phyloP scores from a whole-genome alignment of 2,888 invertebrate species.

The Parapristionchus giblindavisi region DNA sequence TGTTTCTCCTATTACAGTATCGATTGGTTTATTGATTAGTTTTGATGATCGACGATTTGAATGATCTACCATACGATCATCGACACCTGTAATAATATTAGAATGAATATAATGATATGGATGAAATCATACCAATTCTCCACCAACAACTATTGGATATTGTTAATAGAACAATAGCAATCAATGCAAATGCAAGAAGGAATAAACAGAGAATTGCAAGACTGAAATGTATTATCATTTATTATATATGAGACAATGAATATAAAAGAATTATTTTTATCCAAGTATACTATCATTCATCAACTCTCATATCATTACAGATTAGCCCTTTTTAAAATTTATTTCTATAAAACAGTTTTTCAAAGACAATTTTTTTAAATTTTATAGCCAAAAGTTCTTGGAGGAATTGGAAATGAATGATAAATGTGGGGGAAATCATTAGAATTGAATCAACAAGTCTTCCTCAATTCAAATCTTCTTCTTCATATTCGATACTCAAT shows the following conservation, averaged over 20 bases:
- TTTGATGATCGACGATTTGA: not conserved
- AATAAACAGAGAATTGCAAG: constrained; percentile 55
- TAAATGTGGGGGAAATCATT: no score
- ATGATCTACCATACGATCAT: constrained; percentile 26
- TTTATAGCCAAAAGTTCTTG: no score
- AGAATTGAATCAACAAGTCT: no score
- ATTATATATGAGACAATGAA: not conserved
- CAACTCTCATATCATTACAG: no score
- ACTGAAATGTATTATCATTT: constrained; percentile 5
- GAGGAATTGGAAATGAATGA: no score
- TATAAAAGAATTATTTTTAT: no score
- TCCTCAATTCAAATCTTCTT: no score
- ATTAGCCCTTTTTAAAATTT: no score
- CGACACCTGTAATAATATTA: constrained; percentile 15
- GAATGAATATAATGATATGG: not conserved
- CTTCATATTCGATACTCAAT: no score
- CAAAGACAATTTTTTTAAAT: no score
- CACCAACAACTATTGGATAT: constrained; percentile 58
- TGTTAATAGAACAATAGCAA: constrained; percentile 56
- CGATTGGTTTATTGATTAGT: constrained; percentile 16
- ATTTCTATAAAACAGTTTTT: no score
- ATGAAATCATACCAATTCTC: constrained; percentile 51
- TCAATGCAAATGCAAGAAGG: constrained; percentile 55
- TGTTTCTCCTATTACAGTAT: constrained; percentile 35
- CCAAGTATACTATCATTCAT: no score